phyloP scores from a whole-genome alignment of 2,113 vertebrate species.

The Phocoena phocoena region DNA sequence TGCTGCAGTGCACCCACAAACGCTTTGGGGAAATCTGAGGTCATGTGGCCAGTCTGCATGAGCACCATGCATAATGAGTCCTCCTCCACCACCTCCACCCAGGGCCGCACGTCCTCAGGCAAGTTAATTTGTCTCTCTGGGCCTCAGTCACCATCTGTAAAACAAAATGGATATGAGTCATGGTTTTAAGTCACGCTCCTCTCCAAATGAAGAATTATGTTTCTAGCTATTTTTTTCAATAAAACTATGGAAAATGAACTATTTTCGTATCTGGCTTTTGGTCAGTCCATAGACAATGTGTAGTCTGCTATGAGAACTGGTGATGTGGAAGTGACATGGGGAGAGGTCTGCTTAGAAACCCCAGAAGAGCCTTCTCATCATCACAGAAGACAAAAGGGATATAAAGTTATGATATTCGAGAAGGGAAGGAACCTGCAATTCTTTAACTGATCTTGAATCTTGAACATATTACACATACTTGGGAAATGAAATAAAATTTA shows the following conservation, averaged over 20 bases:
- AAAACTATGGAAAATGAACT: not conserved
- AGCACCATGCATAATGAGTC: no score
- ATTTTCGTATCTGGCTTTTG: not conserved
- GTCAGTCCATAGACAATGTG: not conserved
- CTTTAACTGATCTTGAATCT: not conserved
- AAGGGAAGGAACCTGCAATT: not conserved
- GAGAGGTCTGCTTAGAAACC: not conserved
- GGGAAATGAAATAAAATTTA: conserved; percentile 21
- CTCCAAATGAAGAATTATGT: not conserved
- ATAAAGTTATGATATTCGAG: not conserved
- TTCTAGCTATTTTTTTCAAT: not conserved
- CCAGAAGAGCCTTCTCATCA: not conserved
- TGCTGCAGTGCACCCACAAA: not conserved
- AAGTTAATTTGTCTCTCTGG: not conserved
- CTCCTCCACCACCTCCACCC: not conserved
- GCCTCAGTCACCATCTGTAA: not conserved
- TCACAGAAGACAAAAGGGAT: not conserved
- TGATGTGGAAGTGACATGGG: not conserved
- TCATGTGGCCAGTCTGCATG: not conserved
- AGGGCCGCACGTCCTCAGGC: not conserved
- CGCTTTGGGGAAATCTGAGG: not conserved
- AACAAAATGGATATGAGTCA: not conserved
- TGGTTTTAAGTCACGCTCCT: not conserved
- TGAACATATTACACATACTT: not conserved
- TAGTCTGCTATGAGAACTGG: not conserved